Conservation (phyloP, 2,797 vertebrate species). For the Sebastes glaucus region DNA sequence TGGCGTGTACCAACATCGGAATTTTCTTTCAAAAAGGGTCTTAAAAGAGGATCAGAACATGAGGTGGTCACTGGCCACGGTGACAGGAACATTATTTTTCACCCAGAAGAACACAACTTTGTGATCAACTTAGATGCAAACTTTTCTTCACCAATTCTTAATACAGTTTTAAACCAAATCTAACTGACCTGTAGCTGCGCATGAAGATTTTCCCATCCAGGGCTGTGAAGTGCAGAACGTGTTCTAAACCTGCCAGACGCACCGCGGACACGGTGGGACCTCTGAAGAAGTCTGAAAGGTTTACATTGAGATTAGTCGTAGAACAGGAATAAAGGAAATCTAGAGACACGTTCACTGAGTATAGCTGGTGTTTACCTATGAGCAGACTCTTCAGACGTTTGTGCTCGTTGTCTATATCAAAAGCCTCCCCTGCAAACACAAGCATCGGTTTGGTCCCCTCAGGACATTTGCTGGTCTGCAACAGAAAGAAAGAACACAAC, state of each 20-base stretch:
- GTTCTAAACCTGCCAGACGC: conserved; percentile 93
- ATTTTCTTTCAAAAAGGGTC: neutral
- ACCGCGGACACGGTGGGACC: conserved; percentile 89
- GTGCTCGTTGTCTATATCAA: conserved; percentile 88
- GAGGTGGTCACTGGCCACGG: neutral
- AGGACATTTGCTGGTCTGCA: conserved; percentile 88
- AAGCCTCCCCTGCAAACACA: conserved; percentile 93
- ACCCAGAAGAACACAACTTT: neutral
- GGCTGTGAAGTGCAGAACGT: conserved; percentile 92
- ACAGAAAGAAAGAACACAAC: neutral
- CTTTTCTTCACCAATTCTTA: neutral
- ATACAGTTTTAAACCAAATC: neutral
- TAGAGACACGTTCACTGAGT: neutral
- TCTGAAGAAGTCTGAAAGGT: conserved; percentile 91
- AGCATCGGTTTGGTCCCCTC: conserved; percentile 96
- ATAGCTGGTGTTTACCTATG: conserved; percentile 79
- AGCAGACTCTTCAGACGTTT: conserved; percentile 90
- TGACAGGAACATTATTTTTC: neutral
- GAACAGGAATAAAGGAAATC: neutral
- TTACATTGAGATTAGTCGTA: fast-evolving
- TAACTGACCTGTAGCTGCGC: conserved; percentile 91
- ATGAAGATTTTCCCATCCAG: conserved; percentile 92
- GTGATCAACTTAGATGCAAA: neutral
- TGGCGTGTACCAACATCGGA: no score
- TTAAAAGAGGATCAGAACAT: neutral